phyloP scores from a whole-genome alignment of 1,140 invertebrate genomes.

The Steinernema feltiae region DNA sequence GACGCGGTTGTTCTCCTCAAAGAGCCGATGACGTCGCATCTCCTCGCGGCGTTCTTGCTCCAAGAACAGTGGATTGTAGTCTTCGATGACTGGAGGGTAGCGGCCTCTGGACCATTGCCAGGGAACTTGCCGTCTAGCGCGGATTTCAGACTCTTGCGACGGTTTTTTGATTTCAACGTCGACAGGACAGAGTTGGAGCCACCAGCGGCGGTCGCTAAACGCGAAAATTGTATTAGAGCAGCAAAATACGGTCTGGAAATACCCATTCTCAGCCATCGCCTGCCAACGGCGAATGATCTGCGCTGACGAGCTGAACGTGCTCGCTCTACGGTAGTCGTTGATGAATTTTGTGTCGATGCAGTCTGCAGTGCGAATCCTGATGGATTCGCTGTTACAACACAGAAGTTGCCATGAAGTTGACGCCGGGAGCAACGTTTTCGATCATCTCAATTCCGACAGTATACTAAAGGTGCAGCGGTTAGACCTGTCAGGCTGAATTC shows the following conservation, averaged over 20 bases:
- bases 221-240: slow-evolving; percentile 2
- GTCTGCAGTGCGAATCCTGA: slow-evolving; percentile 37
- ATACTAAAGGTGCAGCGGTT: slow-evolving; percentile 35
- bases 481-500: not conserved
- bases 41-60: slow-evolving; percentile 39
- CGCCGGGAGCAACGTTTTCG: slow-evolving; percentile 26
- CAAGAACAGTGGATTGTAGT: slow-evolving; percentile 40
- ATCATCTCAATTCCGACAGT: slow-evolving; percentile 52
- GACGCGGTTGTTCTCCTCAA: slow-evolving; percentile 16
- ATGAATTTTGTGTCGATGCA: slow-evolving; percentile 51
- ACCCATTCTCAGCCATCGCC: slow-evolving; percentile 50
- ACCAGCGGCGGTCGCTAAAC: slow-evolving; percentile 45
- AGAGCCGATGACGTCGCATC: slow-evolving; percentile 6
- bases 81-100: slow-evolving; percentile 38
- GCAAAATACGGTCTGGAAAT: not conserved
- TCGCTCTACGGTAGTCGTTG: slow-evolving; percentile 45
- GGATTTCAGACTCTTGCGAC: slow-evolving; percentile 29
- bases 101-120: slow-evolving; percentile 44
- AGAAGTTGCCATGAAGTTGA: slow-evolving; percentile 47
- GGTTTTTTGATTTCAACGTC: slow-evolving; percentile 41
- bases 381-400: slow-evolving; percentile 40
- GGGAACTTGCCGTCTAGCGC: slow-evolving; percentile 45
- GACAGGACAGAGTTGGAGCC: slow-evolving; percentile 47
- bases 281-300: slow-evolving; percentile 46
- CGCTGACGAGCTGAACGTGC: slow-evolving; percentile 44